A percentile compares a stretch with the other conserved stretches of the same genome.
phyloP scores from a whole-genome alignment of 2,113 vertebrate species.

The Brachyhypopomus gauderio region DNA sequence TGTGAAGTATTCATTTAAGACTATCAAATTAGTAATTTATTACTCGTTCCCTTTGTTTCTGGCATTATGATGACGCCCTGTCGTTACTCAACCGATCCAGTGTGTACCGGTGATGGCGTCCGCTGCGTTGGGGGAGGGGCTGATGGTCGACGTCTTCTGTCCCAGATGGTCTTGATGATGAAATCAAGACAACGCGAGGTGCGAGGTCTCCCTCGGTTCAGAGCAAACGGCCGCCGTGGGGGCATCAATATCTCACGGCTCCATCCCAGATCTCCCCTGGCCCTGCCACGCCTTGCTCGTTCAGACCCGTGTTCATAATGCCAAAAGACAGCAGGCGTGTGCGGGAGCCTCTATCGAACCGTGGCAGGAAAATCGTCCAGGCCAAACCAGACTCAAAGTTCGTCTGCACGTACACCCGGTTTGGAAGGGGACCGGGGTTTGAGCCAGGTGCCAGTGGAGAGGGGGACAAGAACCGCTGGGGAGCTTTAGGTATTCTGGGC shows the following conservation, averaged over 20 bases:
- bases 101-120: background rate
- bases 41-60: background rate
- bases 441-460: background rate
- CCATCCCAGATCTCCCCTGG: too few relatives aligned
- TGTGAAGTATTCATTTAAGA: background rate
- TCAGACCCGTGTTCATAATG: background rate
- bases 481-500: slow-evolving; percentile 17
- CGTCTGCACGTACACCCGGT: background rate
- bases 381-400: background rate
- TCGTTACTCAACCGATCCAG: background rate
- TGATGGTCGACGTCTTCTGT: too few relatives aligned
- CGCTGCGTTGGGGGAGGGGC: background rate
- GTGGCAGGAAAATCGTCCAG: background rate
- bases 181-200: background rate
- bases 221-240: background rate
- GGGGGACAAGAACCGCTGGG: background rate
- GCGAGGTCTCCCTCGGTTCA: background rate
- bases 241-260: background rate
- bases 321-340: too few relatives aligned
- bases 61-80: background rate
- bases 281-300: background rate
- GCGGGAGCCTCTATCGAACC: background rate
- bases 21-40: slow-evolving; percentile 5
- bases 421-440: background rate
- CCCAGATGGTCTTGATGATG: too few relatives aligned